Percentiles rank a stretch among this genome's conserved stretches.
Conservation (phyloP, 2,888 invertebrate genomes). For the Phaonia tiefii region DNA sequence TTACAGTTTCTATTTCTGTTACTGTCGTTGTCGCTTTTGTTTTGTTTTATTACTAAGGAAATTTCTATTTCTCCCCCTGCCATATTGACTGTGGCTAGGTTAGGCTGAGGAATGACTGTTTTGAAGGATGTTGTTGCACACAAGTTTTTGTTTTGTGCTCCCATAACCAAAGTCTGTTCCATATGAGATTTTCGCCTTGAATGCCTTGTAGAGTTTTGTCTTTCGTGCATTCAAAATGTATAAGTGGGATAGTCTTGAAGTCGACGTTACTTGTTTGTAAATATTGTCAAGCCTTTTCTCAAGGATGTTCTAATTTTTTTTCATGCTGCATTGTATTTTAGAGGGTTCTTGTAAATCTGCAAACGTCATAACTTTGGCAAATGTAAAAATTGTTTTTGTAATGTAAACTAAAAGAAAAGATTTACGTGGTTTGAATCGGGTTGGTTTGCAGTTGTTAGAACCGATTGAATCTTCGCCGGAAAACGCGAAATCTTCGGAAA, state of each 20-base stretch:
- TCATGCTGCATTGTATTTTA: too few species aligned
- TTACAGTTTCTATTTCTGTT: background rate
- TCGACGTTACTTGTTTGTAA: background rate
- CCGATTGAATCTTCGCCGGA: too few species aligned
- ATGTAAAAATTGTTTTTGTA: too few species aligned
- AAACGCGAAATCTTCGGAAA: too few species aligned
- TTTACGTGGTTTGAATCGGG: too few species aligned
- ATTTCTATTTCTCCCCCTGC: background rate
- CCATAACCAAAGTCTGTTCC: too few species aligned
- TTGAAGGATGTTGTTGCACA: constrained; percentile 8
- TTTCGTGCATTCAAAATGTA: background rate
- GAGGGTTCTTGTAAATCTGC: too few species aligned
- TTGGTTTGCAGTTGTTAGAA: too few species aligned
- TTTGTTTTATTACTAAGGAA: constrained; percentile 30
- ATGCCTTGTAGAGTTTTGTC: constrained; percentile 18
- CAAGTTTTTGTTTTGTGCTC: constrained; percentile 7
- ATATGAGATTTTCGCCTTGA: constrained; percentile 27
- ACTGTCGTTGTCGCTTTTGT: background rate
- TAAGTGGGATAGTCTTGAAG: background rate
- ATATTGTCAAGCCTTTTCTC: too few species aligned
- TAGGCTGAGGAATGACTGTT: background rate
- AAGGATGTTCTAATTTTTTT: too few species aligned
- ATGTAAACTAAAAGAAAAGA: too few species aligned
- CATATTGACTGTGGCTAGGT: background rate
- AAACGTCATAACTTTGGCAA: too few species aligned